phyloP scores from a whole-genome alignment of 2,888 invertebrate genomes.

The Onchidella celtica region DNA sequence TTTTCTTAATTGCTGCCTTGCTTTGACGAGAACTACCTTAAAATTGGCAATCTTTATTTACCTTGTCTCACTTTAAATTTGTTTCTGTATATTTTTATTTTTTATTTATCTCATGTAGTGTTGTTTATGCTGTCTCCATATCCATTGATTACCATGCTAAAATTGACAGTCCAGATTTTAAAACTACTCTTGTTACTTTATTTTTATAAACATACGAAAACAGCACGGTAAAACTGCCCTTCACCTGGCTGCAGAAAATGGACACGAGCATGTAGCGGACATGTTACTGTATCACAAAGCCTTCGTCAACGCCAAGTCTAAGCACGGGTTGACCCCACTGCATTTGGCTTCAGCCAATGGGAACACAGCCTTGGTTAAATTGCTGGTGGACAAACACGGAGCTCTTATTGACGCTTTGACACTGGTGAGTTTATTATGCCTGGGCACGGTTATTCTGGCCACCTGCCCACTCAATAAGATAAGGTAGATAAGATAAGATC shows the following conservation, averaged over 20 bases:
- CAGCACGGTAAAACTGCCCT: conserved; percentile 89
- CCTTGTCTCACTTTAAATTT: no score
- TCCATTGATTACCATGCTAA: no score
- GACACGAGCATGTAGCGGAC: conserved; percentile 87
- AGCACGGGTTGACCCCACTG: conserved; percentile 97
- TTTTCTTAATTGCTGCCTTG: no score
- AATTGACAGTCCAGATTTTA: no score
- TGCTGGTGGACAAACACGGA: conserved; percentile 95
- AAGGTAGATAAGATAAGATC: no score
- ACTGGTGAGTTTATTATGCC: conserved; percentile 84
- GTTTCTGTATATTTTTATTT: no score
- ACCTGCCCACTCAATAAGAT: not conserved
- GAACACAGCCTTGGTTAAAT: conserved; percentile 92
- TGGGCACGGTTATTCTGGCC: not conserved
- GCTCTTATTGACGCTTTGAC: conserved; percentile 97
- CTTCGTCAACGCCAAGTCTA: conserved; percentile 98
- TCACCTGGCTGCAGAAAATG: conserved; percentile 94
- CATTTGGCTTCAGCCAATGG: conserved; percentile 99
- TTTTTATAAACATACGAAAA: no score
- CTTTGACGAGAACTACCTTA: no score
- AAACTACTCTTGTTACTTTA: no score
- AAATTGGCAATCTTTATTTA: no score
- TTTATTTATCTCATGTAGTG: no score
- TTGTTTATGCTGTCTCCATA: no score
- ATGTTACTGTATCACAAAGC: conserved; percentile 94